Base-by-base conservation (phyloP, 2,888 invertebrate genomes). In the Eudemis profundana region DNA sequence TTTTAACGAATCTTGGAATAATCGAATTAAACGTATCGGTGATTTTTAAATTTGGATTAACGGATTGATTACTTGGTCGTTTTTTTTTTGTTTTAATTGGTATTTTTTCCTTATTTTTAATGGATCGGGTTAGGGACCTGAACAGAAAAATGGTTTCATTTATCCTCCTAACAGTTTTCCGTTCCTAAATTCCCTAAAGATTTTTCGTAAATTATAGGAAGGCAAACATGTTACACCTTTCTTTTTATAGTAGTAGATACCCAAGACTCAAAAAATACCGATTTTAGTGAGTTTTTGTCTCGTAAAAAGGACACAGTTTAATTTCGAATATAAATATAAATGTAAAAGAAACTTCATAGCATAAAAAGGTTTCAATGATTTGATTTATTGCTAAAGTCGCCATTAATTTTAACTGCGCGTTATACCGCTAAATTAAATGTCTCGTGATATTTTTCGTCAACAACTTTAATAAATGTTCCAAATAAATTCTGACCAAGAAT, bases 41-140 rank as follows among this genome's bases (percentile, higher is more conserved):
- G 59, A 59, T 54, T 61, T 63, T 36, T 21, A 38, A 66, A 62
- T 57, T 61, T 19, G 53, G 46, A 51, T 65, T 29, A 59, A 51
- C 17, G 60, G 65, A 60, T 65, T 60, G 46, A 60, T 59, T 60
- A 65, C 53, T 65, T n/a, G 61, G 10, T 65, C 46, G 57, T 51
- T 38, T 53, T 56, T 44, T 56, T 53, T 42, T 54, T n/a, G 2
- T 12, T 38, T 44, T 44, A 56, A 56, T 56, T 56, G 42, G 42
- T 44, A 19, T 56, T 27, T 54, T 49, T 44, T 56, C 29, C 42
- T 42, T 27, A 1, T 15, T 56, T 56, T 17, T 4, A 10, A 27
- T 10, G 7, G 38, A 2, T 38, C 10, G 17, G 14, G n/a, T 21
- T 50, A 15, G 49, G 49, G 17, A 27, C 4, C 10, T 8, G 8